Evolutionary conservation across 2,888 invertebrate species (phyloP).

Genomic region (Himalopsyche anomala): DNA sequence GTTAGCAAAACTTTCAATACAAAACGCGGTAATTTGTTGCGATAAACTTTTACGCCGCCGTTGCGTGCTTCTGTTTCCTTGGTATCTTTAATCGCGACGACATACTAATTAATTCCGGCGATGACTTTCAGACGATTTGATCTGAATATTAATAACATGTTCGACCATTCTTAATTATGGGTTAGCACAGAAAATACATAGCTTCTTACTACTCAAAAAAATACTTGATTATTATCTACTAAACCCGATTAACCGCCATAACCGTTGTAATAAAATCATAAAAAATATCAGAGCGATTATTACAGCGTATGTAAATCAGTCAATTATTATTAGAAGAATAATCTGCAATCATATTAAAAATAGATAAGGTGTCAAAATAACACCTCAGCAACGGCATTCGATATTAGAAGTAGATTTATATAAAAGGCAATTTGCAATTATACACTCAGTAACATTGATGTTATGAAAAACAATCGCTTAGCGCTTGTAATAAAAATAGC

Average conservation of each 20-base stretch:
- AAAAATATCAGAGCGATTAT: not conserved
- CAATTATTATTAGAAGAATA: not conserved
- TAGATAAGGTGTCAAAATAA: conserved; percentile 36
- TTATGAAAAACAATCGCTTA: not conserved
- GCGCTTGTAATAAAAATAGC: not conserved
- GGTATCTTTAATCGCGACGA: conserved; percentile 46
- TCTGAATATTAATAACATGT: conserved; percentile 12
- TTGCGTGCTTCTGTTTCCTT: conserved; percentile 44
- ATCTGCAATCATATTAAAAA: conserved; percentile 12
- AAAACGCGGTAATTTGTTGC: conserved; percentile 55
- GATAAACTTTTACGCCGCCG: conserved; percentile 47
- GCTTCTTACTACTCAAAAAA: not conserved
- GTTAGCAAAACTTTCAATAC: conserved; percentile 48
- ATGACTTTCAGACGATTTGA: conserved; percentile 39
- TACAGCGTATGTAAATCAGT: conserved; percentile 14
- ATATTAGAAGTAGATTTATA: conserved; percentile 1
- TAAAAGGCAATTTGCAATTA: not conserved
- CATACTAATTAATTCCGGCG: conserved; percentile 51
- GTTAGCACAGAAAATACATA: not conserved
- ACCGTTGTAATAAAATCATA: conserved; percentile 1
- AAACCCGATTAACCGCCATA: not conserved
- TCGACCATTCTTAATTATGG: not conserved
- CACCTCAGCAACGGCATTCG: not conserved
- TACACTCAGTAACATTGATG: not conserved
- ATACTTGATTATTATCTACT: not conserved